Conservation (phyloP, 2,113 vertebrate species). For the Coreoperca whiteheadi region DNA sequence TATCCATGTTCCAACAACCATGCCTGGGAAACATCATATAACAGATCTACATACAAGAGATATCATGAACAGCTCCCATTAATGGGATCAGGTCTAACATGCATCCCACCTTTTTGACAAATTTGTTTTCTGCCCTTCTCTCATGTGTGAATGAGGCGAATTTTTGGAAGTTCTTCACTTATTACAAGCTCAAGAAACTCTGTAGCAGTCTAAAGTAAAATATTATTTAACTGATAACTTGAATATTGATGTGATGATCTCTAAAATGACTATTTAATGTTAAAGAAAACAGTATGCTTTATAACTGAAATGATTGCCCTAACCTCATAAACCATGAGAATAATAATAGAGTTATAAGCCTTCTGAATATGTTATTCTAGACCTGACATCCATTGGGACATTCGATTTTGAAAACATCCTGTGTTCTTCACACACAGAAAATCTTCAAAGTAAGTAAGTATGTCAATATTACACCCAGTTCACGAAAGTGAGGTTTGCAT, state of each 20-base stretch:
- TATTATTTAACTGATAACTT: background rate
- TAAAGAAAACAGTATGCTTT: background rate
- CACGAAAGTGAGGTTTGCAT: background rate
- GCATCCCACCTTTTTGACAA: background rate
- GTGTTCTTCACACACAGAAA: background rate
- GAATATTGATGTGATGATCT: background rate
- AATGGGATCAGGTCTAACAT: too few species aligned
- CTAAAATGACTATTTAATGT: background rate
- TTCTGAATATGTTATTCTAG: background rate
- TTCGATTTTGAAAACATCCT: background rate
- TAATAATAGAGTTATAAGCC: background rate
- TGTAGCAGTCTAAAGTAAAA: background rate
- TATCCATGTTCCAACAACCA: background rate
- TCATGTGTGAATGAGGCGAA: background rate
- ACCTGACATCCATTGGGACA: background rate
- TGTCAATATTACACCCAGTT: background rate
- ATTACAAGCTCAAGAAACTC: background rate
- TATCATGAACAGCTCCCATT: background rate
- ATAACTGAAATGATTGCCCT: background rate
- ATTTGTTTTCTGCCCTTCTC: background rate
- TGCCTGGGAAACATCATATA: background rate
- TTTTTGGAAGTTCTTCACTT: background rate
- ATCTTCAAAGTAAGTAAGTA: slow-evolving; percentile 1
- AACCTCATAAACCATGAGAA: background rate
- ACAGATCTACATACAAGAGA: background rate